Evolutionary conservation across 1,140 invertebrate species (phyloP).

Genomic region (Theocolax elegans): DNA sequence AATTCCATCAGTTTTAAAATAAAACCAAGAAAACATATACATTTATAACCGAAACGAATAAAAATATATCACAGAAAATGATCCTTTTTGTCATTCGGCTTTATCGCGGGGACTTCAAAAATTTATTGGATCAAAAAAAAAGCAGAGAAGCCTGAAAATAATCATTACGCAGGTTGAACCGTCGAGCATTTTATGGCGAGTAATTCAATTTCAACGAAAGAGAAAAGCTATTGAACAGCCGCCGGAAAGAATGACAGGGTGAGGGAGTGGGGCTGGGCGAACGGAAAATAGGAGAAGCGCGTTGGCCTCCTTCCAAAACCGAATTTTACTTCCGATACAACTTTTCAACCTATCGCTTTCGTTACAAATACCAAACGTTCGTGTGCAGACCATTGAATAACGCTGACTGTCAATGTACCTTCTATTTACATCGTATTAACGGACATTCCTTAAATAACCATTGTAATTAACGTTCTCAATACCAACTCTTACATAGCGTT

Average conservation of each 20-base stretch:
- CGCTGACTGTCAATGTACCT: neutral
- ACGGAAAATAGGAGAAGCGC: no score
- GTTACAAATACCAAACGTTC: no score
- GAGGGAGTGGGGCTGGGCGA: no score
- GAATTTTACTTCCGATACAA: constrained; percentile 35
- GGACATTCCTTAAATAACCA: neutral
- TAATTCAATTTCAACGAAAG: constrained; percentile 21
- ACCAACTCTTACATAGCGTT: no score
- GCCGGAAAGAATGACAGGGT: no score
- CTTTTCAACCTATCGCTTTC: neutral
- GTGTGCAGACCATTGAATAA: neutral
- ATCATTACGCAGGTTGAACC: constrained; percentile 9
- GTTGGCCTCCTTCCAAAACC: constrained; percentile 17
- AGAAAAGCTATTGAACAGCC: constrained; percentile 20
- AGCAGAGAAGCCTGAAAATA: constrained; percentile 15
- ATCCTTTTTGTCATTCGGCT: no score
- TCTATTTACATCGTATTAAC: neutral
- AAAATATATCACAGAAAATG: no score
- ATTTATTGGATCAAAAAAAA: no score
- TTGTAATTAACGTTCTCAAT: neutral
- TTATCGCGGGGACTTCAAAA: no score
- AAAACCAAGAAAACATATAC: no score
- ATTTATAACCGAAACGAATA: no score
- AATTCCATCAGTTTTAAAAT: neutral
- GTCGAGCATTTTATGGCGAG: constrained; percentile 1